phyloP scores from a whole-genome alignment of 2,113 vertebrate genomes.

The Hyperoodon ampullatus region DNA sequence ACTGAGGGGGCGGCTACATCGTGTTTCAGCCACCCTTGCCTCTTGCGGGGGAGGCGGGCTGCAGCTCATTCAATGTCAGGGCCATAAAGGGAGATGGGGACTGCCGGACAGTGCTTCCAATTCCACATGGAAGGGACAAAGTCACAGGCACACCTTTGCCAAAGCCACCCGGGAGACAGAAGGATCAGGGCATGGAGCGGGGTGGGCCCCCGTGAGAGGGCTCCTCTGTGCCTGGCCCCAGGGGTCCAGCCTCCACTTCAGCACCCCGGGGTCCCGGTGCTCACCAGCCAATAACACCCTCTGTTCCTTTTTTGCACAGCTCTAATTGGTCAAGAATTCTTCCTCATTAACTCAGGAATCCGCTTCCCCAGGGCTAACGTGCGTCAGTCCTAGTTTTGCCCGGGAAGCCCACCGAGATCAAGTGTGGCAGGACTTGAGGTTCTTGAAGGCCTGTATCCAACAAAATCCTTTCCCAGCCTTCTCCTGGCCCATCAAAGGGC shows the following conservation, averaged over 20 bases:
- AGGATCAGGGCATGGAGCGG: not conserved
- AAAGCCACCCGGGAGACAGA: not conserved
- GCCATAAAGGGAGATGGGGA: not conserved
- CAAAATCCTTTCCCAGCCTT: not conserved
- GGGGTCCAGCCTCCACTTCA: not conserved
- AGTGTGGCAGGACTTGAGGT: not conserved
- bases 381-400: not conserved
- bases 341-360: not conserved
- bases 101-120: accelerated
- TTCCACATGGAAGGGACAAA: not conserved
- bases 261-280: not conserved
- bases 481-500: not conserved
- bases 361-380: not conserved
- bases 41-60: not conserved
- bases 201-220: not conserved
- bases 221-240: not conserved
- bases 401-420: not conserved
- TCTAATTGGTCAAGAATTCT: not conserved
- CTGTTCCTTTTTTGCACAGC: not conserved
- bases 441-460: not conserved
- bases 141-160: not conserved
- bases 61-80: not conserved
- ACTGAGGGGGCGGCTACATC: not conserved
- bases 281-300: not conserved
- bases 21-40: not conserved